Evolutionary conservation across 2,797 vertebrate species (phyloP).

Genomic region (Danio aesculapii): DNA sequence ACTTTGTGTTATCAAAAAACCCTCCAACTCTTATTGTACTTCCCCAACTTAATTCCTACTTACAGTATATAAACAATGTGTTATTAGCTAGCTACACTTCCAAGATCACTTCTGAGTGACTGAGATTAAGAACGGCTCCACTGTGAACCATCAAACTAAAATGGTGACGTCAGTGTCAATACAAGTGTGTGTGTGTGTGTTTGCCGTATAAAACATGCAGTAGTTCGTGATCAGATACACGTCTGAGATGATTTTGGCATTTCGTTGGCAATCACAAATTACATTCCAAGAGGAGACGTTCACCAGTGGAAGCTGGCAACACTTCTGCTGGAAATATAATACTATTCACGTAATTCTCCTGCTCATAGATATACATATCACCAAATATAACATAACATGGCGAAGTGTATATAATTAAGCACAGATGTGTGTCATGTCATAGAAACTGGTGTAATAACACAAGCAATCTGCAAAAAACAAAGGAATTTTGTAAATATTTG

Average conservation of each 20-base stretch:
- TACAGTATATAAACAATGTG: constrained; percentile 38
- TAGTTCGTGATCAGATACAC: neutral
- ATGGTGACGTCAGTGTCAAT: neutral
- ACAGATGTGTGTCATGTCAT: too few species aligned
- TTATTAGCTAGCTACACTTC: constrained; percentile 16
- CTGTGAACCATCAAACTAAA: constrained; percentile 26
- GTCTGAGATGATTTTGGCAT: constrained; percentile 33
- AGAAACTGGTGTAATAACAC: too few species aligned
- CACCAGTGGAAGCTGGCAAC: neutral
- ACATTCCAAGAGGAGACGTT: constrained; percentile 18
- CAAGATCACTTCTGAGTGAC: constrained; percentile 24
- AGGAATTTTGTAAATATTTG: too few species aligned
- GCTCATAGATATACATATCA: too few species aligned
- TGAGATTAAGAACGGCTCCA: neutral
- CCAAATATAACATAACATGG: neutral
- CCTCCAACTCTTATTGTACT: neutral
- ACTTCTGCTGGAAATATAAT: too few species aligned
- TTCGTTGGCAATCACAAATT: constrained; percentile 15
- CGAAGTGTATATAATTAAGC: constrained; percentile 46
- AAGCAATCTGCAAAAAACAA: too few species aligned
- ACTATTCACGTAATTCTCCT: too few species aligned
- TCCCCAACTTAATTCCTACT: neutral
- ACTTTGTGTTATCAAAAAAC: constrained; percentile 41
- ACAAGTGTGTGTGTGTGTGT: neutral
- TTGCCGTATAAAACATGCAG: constrained; percentile 36